Percentiles rank a stretch among this genome's conserved stretches.
Evolutionary conservation across 2,888 invertebrate species (phyloP).

Genomic region (Hedychridium roseum): DNA sequence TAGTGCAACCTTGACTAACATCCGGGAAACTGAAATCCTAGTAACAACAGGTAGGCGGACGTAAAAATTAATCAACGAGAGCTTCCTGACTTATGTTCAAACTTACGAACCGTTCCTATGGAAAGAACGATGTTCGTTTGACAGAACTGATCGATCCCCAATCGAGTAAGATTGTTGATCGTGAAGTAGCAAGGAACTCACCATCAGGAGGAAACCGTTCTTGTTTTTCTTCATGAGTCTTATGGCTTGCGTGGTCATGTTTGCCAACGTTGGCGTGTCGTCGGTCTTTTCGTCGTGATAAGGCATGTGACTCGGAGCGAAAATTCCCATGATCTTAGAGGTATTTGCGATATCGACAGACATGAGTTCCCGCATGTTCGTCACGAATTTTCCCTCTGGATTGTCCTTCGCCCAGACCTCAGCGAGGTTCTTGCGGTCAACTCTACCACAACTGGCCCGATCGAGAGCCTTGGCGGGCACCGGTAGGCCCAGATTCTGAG

Average conservation of each 20-base stretch:
- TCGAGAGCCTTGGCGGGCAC: slow-evolving; percentile 42
- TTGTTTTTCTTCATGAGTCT: slow-evolving; percentile 63
- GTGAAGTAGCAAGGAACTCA: slow-evolving; percentile 33
- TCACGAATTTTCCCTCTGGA: slow-evolving; percentile 59
- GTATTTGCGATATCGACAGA: slow-evolving; percentile 59
- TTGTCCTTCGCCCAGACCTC: slow-evolving; percentile 66
- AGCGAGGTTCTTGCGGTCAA: slow-evolving; percentile 68
- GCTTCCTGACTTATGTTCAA: neutral
- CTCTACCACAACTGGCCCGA: slow-evolving; percentile 63
- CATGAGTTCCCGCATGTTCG: slow-evolving; percentile 60
- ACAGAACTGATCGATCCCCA: neutral
- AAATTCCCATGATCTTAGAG: slow-evolving; percentile 67
- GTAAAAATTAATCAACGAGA: slow-evolving; percentile 5
- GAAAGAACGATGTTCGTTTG: neutral
- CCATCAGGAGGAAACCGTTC: slow-evolving; percentile 68
- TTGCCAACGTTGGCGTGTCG: slow-evolving; percentile 67
- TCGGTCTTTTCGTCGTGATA: slow-evolving; percentile 65
- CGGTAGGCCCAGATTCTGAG: slow-evolving; percentile 58
- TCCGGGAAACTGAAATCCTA: slow-evolving; percentile 32
- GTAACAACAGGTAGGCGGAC: slow-evolving; percentile 3
- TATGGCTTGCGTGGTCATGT: slow-evolving; percentile 71
- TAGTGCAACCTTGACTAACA: slow-evolving; percentile 35
- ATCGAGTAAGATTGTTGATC: neutral
- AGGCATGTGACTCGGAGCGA: slow-evolving; percentile 68
- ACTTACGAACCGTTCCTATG: too few species aligned